Evolutionary conservation across 2,888 invertebrate species (phyloP).

Genomic region (Malthinus flaveolus): DNA sequence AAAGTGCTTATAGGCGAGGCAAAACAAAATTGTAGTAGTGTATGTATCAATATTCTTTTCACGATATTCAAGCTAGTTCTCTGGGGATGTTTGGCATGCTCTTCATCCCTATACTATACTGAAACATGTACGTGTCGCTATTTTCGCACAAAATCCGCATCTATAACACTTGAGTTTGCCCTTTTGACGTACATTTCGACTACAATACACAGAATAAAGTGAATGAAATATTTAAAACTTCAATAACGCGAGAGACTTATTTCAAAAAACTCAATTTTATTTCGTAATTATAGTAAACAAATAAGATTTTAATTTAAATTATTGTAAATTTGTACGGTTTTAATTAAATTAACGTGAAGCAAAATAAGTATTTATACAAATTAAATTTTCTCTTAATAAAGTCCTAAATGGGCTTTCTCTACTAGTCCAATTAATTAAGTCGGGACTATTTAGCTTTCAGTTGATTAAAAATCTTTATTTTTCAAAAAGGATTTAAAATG

Average conservation of each 20-base stretch:
- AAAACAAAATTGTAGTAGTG: constrained; percentile 15
- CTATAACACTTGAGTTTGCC: constrained; percentile 11
- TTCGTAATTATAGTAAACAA: no score
- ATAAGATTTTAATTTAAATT: no score
- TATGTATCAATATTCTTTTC: constrained; percentile 15
- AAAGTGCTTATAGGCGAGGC: not conserved
- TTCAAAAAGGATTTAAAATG: no score
- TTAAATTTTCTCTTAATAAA: constrained; percentile 9
- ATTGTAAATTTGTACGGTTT: not conserved
- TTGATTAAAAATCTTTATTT: no score
- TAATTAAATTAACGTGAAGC: constrained; percentile 3
- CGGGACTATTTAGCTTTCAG: no score
- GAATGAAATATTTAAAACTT: not conserved
- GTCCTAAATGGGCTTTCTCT: not conserved
- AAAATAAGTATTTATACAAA: constrained; percentile 3
- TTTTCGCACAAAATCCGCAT: constrained; percentile 11
- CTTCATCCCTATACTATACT: constrained; percentile 6
- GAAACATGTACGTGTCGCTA: constrained; percentile 9
- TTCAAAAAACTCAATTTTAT: no score
- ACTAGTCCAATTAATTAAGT: not conserved
- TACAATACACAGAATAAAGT: not conserved
- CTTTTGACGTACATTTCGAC: constrained; percentile 8
- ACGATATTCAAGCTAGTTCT: constrained; percentile 12
- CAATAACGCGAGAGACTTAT: not conserved
- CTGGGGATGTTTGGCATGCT: constrained; percentile 1